Evolutionary conservation across 2,797 vertebrate genomes (phyloP).

Genomic region (Morus bassanus): DNA sequence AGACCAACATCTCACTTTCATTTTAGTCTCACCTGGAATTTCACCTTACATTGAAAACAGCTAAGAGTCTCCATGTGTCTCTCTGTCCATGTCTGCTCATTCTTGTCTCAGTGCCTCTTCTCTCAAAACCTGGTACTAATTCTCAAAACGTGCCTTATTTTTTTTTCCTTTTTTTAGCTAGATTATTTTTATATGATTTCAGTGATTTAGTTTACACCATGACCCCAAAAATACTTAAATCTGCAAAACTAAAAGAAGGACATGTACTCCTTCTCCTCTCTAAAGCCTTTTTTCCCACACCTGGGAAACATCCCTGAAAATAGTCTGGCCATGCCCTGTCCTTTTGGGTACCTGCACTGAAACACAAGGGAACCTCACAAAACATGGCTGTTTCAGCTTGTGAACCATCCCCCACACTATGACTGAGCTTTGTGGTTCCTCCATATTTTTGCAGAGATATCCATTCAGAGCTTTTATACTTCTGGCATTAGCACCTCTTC

Average conservation of each 20-base stretch:
- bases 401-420: neutral
- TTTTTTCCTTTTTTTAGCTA: neutral
- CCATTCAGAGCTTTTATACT: neutral
- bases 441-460: neutral
- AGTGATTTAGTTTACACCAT: neutral
- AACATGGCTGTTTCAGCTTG: neutral
- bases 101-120: neutral
- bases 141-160: neutral
- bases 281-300: neutral
- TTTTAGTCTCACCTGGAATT: neutral
- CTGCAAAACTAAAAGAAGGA: neutral
- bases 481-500: neutral
- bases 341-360: neutral
- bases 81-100: neutral
- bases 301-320: neutral
- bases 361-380: neutral
- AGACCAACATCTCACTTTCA: neutral
- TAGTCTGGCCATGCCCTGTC: neutral
- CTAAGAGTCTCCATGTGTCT: neutral
- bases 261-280: neutral
- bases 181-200: neutral
- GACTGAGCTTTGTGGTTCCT: neutral
- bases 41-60: neutral
- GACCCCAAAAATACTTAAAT: neutral
- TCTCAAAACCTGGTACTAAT: neutral